These are phyloP conservation scores for Ornithoptera priamus DNA, from an alignment of 2,888 invertebrate species.

Conservation along the genomic window DNA sequence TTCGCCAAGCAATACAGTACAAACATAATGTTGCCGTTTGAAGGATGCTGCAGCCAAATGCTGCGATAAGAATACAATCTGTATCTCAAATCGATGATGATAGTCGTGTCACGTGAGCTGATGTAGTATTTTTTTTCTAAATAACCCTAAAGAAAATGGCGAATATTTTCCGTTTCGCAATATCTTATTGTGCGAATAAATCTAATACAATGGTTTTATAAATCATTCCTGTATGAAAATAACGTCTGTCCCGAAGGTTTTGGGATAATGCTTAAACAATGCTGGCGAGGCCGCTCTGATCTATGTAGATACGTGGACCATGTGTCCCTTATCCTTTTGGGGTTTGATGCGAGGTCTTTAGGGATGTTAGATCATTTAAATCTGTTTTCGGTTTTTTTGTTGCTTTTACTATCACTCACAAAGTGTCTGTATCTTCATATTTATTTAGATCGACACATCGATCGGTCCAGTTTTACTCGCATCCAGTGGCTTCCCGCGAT, in stretches of 20 bases:
- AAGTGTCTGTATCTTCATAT: not conserved
- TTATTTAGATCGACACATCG: no score
- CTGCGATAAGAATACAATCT: no score
- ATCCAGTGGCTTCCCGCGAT: no score
- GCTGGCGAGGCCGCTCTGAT: slow-evolving; percentile 12
- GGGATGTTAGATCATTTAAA: slow-evolving; percentile 1
- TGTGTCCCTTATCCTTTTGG: slow-evolving; percentile 12
- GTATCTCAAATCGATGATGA: no score
- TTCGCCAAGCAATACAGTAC: no score
- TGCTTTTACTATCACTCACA: not conserved
- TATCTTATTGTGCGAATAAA: slow-evolving; percentile 17
- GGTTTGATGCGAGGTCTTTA: not conserved
- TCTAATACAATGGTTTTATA: slow-evolving; percentile 12
- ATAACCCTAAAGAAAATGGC: no score
- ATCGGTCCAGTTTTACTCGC: no score
- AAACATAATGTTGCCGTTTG: no score
- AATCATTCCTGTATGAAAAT: slow-evolving; percentile 11
- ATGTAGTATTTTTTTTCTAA: no score
- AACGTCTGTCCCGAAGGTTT: slow-evolving; percentile 14
- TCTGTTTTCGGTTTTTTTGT: not conserved
- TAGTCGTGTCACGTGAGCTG: no score
- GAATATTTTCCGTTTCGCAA: not conserved
- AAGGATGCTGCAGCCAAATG: no score
- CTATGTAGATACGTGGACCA: slow-evolving; percentile 22
- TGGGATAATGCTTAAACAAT: slow-evolving; percentile 23